Conservation (phyloP, 2,888 invertebrate genomes). For the Biston betularia region DNA sequence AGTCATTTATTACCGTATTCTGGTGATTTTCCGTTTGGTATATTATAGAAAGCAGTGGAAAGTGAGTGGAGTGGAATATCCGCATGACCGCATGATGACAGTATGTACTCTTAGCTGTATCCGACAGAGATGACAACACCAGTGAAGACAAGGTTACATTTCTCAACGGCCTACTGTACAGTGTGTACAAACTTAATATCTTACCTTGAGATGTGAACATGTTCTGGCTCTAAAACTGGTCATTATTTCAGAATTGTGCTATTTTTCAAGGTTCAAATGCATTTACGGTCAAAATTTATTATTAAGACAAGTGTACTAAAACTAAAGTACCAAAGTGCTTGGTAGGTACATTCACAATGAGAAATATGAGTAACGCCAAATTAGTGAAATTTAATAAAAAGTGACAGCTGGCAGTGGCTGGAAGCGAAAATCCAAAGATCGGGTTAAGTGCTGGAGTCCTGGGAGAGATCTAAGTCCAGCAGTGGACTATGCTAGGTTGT, state of each 20-base stretch:
- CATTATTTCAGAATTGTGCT: conserved; percentile 1
- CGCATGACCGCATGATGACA: background rate
- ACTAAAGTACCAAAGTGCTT: too few relatives aligned
- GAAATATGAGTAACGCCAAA: too few relatives aligned
- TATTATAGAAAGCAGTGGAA: background rate
- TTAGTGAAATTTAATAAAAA: background rate
- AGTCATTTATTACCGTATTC: too few relatives aligned
- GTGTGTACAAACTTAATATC: conserved; percentile 5
- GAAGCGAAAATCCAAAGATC: too few relatives aligned
- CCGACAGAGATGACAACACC: conserved; percentile 8
- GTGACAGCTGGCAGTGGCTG: background rate
- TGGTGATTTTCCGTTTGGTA: too few relatives aligned
- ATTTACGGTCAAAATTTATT: background rate
- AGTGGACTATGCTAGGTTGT: too few relatives aligned
- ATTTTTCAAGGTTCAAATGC: conserved; percentile 1
- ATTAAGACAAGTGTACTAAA: background rate
- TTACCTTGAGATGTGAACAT: conserved; percentile 23
- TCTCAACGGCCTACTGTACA: conserved; percentile 13
- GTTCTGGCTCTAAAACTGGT: conserved; percentile 1
- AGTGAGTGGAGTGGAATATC: too few relatives aligned
- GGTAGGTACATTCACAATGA: too few relatives aligned
- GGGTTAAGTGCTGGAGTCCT: too few relatives aligned
- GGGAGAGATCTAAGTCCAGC: too few relatives aligned
- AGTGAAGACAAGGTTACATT: conserved; percentile 12
- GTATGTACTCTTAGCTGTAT: background rate